Evolutionary conservation across 2,113 vertebrate genomes (phyloP), one percentile per base, ranked within the genome.

Genomic region (Trachemys scripta): DNA sequence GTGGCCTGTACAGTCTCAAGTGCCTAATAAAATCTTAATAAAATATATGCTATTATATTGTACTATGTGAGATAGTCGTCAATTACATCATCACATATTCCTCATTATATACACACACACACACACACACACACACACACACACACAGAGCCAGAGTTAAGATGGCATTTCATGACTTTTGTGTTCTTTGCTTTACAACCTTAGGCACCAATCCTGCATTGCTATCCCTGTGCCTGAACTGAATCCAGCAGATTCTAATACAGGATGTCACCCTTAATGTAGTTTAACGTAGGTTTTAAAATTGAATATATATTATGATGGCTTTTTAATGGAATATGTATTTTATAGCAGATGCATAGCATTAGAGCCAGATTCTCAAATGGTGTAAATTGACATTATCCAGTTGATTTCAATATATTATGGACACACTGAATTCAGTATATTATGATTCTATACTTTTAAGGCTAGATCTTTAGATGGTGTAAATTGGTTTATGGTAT

Each of bases 391-490:
- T 54, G 49, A 13, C 65, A 57, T 2, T 25, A 79, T 89, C 88
- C 59, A 51, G 89, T 93, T 92, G 85, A 84, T 90, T 92, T 91
- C 82, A n/a, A 12, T 65, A 24, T 81, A 93, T 90, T 90, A 82
- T 54, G 10, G 80, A 27, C 0, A 0, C 6, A 5, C 3, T 38
- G 76, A 54, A 38, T 59, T 75, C 0, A 0, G 4, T 65, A 5
- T 82, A 57, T 56, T 84, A 76, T 85, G 31, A 8, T 49, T 91
- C 88, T 87, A 81, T 42, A 3, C 79, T 84, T 85, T 62, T 31
- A 31, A 62, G 57, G 12, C 57, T 62, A 62, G 12, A 62, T 31
- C 57, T 62, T 62, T 12, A 69, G 35, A n/a, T 69, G 65, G 35
- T 38, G 35, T 72, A 72, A 72, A 38, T 38, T 72, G 20, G 9